phyloP scores from a whole-genome alignment of 2,113 vertebrate genomes.

The Etia nguti region DNA sequence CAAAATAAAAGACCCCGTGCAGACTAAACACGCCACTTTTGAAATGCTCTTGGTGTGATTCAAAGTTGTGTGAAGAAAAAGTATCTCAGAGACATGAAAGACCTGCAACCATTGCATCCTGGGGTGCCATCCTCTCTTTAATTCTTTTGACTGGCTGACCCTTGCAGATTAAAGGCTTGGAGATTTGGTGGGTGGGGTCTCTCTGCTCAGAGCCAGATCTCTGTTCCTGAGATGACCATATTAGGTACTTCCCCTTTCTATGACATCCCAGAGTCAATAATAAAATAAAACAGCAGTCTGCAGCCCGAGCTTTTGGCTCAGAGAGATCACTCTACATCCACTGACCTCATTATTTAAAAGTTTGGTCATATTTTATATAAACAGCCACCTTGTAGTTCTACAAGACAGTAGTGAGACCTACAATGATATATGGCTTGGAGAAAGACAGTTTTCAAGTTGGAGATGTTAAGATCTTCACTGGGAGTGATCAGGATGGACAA shows the following conservation, averaged over 20 bases:
- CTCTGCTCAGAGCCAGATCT: background rate
- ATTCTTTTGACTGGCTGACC: background rate
- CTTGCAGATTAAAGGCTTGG: background rate
- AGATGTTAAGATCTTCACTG: background rate
- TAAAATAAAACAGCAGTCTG: background rate
- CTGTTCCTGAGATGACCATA: background rate
- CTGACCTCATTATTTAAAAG: background rate
- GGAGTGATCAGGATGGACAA: background rate
- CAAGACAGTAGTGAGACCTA: background rate
- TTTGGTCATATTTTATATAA: background rate
- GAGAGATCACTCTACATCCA: background rate
- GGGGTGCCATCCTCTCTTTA: background rate
- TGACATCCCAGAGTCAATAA: background rate
- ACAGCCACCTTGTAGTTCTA: background rate
- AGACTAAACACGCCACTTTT: accelerated
- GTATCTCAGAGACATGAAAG: accelerated
- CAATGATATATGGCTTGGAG: background rate
- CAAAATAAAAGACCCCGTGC: background rate
- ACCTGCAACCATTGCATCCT: background rate
- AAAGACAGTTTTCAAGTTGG: background rate
- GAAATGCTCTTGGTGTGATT: background rate
- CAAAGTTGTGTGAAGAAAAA: background rate
- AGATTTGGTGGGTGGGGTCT: accelerated
- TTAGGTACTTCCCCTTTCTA: background rate
- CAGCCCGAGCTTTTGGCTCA: background rate